phyloP scores from a whole-genome alignment of 2,888 invertebrate genomes.

The Calameuta filiformis region DNA sequence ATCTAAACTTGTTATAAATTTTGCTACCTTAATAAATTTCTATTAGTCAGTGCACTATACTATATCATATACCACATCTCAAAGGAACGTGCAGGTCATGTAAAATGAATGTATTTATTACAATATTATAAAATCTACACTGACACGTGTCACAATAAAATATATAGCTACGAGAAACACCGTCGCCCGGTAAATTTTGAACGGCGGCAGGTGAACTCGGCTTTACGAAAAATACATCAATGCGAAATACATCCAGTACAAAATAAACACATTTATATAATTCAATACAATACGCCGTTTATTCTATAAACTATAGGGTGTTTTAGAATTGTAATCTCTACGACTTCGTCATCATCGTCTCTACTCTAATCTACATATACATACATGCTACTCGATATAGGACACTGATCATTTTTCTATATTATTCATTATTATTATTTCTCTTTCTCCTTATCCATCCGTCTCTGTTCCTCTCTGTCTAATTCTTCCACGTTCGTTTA shows the following conservation, averaged over 20 bases:
- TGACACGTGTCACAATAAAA: constrained; percentile 37
- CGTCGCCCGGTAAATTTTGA: constrained; percentile 20
- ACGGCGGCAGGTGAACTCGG: constrained; percentile 20
- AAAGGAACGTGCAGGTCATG: neutral
- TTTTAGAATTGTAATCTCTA: neutral
- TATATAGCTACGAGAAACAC: constrained; percentile 37
- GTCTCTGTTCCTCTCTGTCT: neutral
- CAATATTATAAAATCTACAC: constrained; percentile 64
- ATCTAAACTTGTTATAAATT: neutral
- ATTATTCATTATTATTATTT: neutral
- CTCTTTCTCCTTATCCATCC: neutral
- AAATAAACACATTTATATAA: constrained; percentile 52
- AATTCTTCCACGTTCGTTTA: neutral
- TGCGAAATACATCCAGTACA: constrained; percentile 51
- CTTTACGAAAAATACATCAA: constrained; percentile 51
- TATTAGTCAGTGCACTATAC: neutral
- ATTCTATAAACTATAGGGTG: neutral
- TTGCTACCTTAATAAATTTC: neutral
- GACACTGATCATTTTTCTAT: constrained; percentile 20
- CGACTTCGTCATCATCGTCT: neutral
- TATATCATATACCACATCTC: neutral
- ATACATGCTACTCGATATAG: constrained; percentile 13
- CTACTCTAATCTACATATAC: neutral
- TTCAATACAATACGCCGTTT: constrained; percentile 1
- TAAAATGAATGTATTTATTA: constrained; percentile 60